Evolutionary conservation across 2,888 invertebrate genomes (phyloP).

Genomic region (Acrobasis suavella): DNA sequence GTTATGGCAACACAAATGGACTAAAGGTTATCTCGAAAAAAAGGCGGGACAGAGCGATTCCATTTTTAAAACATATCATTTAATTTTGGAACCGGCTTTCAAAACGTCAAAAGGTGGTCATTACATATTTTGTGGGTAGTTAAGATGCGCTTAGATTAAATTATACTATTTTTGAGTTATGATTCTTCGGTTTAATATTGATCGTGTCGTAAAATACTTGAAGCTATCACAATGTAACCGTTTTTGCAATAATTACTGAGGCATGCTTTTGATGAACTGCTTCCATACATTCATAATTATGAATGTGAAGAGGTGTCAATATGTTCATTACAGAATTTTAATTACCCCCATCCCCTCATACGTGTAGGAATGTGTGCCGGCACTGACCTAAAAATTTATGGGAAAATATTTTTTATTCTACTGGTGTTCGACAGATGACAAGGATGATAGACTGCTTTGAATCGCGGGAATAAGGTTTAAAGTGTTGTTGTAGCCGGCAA

Average conservation of each 20-base stretch:
- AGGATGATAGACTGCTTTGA: conserved; percentile 36
- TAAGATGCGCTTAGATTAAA: conserved; percentile 65
- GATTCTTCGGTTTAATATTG: conserved; percentile 34
- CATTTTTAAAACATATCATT: conserved; percentile 83
- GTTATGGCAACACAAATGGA: conserved; percentile 76
- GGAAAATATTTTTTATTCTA: conserved; percentile 58
- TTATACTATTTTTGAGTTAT: conserved; percentile 59
- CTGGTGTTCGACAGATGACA: conserved; percentile 32
- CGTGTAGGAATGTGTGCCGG: conserved; percentile 65
- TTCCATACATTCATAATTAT: conserved; percentile 39
- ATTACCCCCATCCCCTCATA: conserved; percentile 68
- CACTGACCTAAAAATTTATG: conserved; percentile 72
- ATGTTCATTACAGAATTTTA: conserved; percentile 68
- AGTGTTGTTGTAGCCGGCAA: conserved; percentile 26
- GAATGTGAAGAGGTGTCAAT: conserved; percentile 55
- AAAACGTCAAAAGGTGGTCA: conserved; percentile 81
- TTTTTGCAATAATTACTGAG: conserved; percentile 42
- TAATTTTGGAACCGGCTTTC: conserved; percentile 81
- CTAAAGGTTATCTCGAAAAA: conserved; percentile 81
- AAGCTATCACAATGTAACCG: conserved; percentile 18
- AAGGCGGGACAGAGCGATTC: conserved; percentile 81
- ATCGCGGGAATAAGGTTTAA: conserved; percentile 34
- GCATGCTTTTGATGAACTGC: conserved; percentile 48
- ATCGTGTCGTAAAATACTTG: not conserved
- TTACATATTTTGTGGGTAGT: conserved; percentile 77